phyloP scores from a whole-genome alignment of 1,140 invertebrate genomes.

The Mya arenaria region DNA sequence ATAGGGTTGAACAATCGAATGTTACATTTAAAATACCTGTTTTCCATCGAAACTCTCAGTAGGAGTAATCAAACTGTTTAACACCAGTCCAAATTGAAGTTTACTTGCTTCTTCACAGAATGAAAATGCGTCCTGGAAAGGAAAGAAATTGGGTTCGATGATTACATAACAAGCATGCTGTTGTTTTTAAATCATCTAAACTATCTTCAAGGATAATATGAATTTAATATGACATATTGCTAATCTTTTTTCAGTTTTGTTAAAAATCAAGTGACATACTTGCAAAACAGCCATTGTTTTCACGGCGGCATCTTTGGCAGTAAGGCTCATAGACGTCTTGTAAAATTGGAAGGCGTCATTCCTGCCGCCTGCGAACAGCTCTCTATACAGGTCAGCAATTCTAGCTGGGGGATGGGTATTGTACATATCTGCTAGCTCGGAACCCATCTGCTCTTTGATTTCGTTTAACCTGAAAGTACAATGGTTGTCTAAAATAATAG shows the following conservation, averaged over 20 bases:
- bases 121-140: conserved; percentile 28
- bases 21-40: too few relatives aligned
- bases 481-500: too few relatives aligned
- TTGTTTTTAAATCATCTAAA: too few relatives aligned
- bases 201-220: too few relatives aligned
- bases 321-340: conserved; percentile 19
- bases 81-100: background rate
- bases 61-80: conserved; percentile 12
- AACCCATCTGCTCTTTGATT: conserved; percentile 24
- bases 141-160: too few relatives aligned
- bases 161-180: too few relatives aligned
- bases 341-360: conserved; percentile 35
- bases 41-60: background rate
- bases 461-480: conserved; percentile 22
- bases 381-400: conserved; percentile 33
- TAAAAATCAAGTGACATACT: background rate
- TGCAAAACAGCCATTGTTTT: conserved; percentile 13
- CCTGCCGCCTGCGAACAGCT: conserved; percentile 10
- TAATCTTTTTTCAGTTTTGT: too few relatives aligned
- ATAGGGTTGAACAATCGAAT: too few relatives aligned
- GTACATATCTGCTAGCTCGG: conserved; percentile 28
- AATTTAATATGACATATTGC: too few relatives aligned
- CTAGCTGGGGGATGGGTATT: conserved; percentile 36
- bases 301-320: conserved; percentile 2
- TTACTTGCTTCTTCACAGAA: conserved; percentile 22